These are phyloP conservation scores for Aramus guarauna DNA, from an alignment of 2,113 vertebrate species.

Conservation along the genomic window DNA sequence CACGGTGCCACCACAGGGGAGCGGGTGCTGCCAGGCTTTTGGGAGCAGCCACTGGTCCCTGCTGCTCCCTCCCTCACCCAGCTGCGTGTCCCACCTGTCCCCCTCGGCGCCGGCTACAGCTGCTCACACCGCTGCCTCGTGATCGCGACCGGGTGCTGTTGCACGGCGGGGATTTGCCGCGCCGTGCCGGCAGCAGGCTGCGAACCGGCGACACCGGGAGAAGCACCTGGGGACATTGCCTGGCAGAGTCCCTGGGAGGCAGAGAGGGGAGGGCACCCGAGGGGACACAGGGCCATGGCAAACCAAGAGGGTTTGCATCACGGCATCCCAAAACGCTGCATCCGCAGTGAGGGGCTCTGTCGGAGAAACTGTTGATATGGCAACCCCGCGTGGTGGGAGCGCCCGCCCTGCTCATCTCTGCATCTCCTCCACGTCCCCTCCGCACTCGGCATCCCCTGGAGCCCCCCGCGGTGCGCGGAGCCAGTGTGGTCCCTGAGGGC, in stretches of 20 bases:
- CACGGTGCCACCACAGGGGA: fast-evolving
- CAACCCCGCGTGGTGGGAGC: background rate
- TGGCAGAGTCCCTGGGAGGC: background rate
- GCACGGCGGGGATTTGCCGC: no score
- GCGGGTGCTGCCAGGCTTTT: background rate
- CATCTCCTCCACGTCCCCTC: fast-evolving
- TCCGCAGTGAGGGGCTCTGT: background rate
- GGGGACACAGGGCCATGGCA: background rate
- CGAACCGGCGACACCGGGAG: background rate
- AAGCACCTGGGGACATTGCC: background rate
- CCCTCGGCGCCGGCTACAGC: background rate
- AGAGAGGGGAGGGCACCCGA: background rate
- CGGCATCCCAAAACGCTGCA: background rate
- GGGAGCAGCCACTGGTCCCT: background rate
- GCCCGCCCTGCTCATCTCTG: fast-evolving
- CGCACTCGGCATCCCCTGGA: fast-evolving
- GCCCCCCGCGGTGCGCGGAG: background rate
- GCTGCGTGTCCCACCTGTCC: background rate
- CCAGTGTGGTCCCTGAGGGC: background rate
- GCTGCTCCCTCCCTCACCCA: background rate
- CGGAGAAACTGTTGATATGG: slow-evolving; percentile 13
- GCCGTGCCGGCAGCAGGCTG: background rate
- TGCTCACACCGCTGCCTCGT: background rate
- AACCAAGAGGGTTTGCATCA: fast-evolving
- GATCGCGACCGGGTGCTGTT: fast-evolving